phyloP scores from a whole-genome alignment of 2,113 vertebrate genomes.

The Phyllopteryx taeniolatus region DNA sequence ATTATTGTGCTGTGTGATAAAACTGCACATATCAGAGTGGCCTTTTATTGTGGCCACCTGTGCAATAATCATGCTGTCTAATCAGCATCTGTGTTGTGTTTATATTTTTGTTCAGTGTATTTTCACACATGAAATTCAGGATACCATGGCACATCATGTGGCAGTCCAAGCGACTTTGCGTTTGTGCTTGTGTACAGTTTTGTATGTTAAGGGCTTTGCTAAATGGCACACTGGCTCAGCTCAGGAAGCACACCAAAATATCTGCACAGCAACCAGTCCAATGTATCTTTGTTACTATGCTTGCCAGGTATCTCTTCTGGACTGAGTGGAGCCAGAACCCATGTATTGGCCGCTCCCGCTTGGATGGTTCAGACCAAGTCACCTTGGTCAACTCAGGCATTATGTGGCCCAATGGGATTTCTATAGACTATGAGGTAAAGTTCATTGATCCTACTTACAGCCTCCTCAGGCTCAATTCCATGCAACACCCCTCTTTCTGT shows the following conservation, averaged over 20 bases:
- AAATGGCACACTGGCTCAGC: background rate
- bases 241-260: background rate
- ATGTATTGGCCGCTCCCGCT: conserved; percentile 87
- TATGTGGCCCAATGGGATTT: conserved; percentile 94
- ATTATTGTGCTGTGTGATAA: no score
- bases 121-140: background rate
- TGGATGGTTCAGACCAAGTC: conserved; percentile 93
- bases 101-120: no score
- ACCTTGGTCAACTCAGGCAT: conserved; percentile 89
- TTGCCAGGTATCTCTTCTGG: conserved; percentile 92
- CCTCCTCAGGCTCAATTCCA: conserved; percentile 13
- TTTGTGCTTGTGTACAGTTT: background rate
- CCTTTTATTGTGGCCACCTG: no score
- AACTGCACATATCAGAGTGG: no score
- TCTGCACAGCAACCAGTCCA: background rate
- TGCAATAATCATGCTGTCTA: no score
- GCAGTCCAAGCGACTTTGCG: no score
- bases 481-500: background rate
- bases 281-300: background rate
- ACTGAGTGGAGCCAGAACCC: conserved; percentile 97
- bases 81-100: no score
- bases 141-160: no score
- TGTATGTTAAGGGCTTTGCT: background rate
- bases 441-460: background rate
- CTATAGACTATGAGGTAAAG: conserved; percentile 93